Evolutionary conservation across 2,888 invertebrate genomes (phyloP).

Genomic region (Boloria euphrosyne): DNA sequence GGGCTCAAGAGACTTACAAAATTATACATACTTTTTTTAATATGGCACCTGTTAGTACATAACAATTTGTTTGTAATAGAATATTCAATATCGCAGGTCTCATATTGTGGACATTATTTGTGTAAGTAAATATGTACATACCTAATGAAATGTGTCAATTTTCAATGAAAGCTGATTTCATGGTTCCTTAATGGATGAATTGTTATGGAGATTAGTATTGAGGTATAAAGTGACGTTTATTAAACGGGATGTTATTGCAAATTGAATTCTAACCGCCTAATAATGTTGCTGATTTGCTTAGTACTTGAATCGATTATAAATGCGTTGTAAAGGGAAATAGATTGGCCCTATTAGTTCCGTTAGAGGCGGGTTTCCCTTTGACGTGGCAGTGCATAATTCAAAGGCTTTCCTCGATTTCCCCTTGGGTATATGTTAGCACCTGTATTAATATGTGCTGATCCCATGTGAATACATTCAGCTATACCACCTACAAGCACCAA

Average conservation of each 20-base stretch:
- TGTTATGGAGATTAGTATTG: not conserved
- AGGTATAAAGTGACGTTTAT: not conserved
- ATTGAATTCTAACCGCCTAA: slow-evolving; percentile 16
- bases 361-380: slow-evolving; percentile 49
- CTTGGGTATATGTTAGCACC: slow-evolving; percentile 44
- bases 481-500: not conserved
- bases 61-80: too few relatives aligned
- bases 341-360: slow-evolving; percentile 52
- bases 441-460: slow-evolving; percentile 40
- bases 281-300: slow-evolving; percentile 41
- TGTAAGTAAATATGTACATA: too few relatives aligned
- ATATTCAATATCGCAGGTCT: too few relatives aligned
- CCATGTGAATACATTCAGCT: slow-evolving; percentile 7
- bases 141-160: too few relatives aligned
- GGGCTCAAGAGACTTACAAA: too few relatives aligned
- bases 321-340: slow-evolving; percentile 47
- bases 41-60: too few relatives aligned
- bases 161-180: too few relatives aligned
- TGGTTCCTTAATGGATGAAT: too few relatives aligned
- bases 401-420: slow-evolving; percentile 48
- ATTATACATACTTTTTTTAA: too few relatives aligned
- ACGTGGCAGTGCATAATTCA: slow-evolving; percentile 51
- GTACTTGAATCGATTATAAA: slow-evolving; percentile 44
- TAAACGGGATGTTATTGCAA: not conserved
- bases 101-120: too few relatives aligned